A percentile compares a stretch with the other conserved stretches of the same genome.
These are phyloP conservation scores for Epizoanthus stellaris DNA, from an alignment of 92 coral and sea anemone species.

Conservation along the genomic window DNA sequence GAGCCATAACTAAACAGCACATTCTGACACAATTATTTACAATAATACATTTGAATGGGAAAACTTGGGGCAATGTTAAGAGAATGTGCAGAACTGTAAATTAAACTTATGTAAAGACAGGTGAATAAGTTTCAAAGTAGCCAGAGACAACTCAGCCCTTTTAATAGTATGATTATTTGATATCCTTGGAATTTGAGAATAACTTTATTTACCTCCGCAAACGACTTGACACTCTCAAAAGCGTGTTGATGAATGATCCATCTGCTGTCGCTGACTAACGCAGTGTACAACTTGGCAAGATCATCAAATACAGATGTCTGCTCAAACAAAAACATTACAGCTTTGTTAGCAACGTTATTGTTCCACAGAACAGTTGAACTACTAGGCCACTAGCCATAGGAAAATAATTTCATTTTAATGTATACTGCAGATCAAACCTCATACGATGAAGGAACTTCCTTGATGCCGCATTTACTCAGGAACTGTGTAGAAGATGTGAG, in stretches of 20 bases:
- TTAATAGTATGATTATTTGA: too few species aligned
- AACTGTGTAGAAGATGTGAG: constrained; percentile 59
- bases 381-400: too few species aligned
- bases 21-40: too few species aligned
- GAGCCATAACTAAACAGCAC: too few species aligned
- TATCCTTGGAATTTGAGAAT: neutral
- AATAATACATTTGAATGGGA: too few species aligned
- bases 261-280: constrained; percentile 68
- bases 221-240: constrained; percentile 83
- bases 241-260: constrained; percentile 92
- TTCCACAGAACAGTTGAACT: too few species aligned
- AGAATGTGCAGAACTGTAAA: too few species aligned
- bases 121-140: too few species aligned
- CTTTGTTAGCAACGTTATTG: neutral
- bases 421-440: constrained; percentile 53
- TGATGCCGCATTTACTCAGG: constrained; percentile 76
- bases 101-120: too few species aligned
- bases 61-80: too few species aligned
- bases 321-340: constrained; percentile 23
- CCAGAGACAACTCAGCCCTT: too few species aligned
- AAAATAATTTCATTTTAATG: too few species aligned
- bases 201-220: constrained; percentile 78
- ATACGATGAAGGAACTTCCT: constrained; percentile 59
- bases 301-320: constrained; percentile 74
- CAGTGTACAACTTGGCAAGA: constrained; percentile 76